Percentiles rank a stretch among this genome's conserved stretches.
phyloP scores from a whole-genome alignment of 1,140 invertebrate species.

The Polyergus mexicanus region DNA sequence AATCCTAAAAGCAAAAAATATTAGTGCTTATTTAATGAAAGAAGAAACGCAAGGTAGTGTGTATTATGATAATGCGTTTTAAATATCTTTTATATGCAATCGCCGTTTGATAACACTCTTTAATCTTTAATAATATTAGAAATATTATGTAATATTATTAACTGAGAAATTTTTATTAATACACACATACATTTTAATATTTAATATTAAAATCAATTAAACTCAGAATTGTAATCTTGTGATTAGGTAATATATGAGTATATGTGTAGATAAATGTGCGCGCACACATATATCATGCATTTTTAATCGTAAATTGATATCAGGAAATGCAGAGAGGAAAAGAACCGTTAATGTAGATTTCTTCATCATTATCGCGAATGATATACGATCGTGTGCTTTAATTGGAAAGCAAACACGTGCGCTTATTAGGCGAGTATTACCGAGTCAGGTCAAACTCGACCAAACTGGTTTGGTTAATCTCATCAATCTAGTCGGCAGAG shows the following conservation, averaged over 20 bases:
- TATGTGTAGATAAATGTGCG: neutral
- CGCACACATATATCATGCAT: neutral
- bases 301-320: constrained; percentile 17
- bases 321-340: neutral
- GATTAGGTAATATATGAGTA: neutral
- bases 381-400: neutral
- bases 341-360: neutral
- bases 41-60: too few relatives aligned
- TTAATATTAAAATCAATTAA: neutral
- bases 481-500: neutral
- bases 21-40: neutral
- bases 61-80: neutral
- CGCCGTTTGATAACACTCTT: neutral
- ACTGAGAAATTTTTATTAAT: neutral
- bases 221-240: neutral
- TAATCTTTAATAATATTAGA: neutral
- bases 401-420: constrained; percentile 20
- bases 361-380: neutral
- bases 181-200: neutral
- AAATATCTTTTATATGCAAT: neutral
- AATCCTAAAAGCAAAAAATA: neutral
- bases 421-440: neutral
- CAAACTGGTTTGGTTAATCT: neutral
- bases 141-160: neutral
- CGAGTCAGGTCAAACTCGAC: neutral